Evolutionary conservation across 2,113 vertebrate species (phyloP).

Genomic region (Aleadryas rufinucha): DNA sequence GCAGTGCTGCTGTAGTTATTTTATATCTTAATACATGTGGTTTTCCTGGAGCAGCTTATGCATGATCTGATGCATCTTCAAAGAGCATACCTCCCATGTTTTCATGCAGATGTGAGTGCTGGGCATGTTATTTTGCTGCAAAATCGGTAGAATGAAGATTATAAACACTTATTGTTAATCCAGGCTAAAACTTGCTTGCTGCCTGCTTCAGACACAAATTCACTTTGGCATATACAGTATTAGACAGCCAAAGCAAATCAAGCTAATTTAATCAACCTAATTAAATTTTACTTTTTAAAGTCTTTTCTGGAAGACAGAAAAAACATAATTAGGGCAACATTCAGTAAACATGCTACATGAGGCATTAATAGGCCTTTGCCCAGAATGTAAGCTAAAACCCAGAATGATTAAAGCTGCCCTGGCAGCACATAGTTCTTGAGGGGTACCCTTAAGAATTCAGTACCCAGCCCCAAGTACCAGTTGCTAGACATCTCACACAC

Average conservation of each 20-base stretch:
- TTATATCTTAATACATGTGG: background rate
- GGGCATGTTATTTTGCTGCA: background rate
- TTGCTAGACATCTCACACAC: background rate
- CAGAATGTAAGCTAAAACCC: background rate
- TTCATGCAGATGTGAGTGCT: background rate
- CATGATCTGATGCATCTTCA: background rate
- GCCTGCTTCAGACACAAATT: conserved; percentile 39
- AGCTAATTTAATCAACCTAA: conserved; percentile 46
- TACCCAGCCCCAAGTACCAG: background rate
- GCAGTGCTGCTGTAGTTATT: background rate
- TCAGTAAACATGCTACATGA: background rate
- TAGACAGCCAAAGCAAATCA: conserved; percentile 39
- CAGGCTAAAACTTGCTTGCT: conserved; percentile 30
- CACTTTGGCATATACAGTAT: background rate
- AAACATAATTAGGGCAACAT: background rate
- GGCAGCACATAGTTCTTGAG: background rate
- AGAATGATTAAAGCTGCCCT: background rate
- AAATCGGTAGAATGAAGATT: conserved; percentile 9
- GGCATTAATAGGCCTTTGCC: background rate
- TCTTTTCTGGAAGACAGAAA: conserved; percentile 8
- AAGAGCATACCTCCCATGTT: background rate
- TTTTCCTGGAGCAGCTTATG: background rate
- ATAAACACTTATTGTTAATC: conserved; percentile 36
- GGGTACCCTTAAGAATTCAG: background rate
- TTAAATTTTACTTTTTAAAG: conserved; percentile 1